Evolutionary conservation across 2,888 invertebrate genomes (phyloP), one percentile per base, ranked within the genome.

Genomic region (Cepaea hortensis): DNA sequence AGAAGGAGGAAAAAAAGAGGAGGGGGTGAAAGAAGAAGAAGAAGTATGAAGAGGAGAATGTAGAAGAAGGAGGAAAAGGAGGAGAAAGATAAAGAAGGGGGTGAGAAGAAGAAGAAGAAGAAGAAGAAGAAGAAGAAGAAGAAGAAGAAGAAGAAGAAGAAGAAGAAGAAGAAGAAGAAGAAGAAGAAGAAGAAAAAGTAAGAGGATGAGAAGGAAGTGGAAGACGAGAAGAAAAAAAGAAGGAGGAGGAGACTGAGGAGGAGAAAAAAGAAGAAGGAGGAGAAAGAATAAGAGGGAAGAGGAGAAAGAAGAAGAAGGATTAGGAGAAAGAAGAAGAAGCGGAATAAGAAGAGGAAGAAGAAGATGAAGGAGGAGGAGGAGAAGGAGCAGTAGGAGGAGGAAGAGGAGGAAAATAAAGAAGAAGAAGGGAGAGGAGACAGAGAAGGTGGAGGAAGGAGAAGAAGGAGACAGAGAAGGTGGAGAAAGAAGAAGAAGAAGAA

Each of bases 111-210:
- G 61, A 80, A 50, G 62, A 20, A 50, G 50, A 20, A 80, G 61
- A 80, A 61, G 61, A 61, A 80, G 55, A 80, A 61, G 18, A 61
- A 80, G 80, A 61, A 61, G 62, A 61, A 80, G 3, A 15, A n/a
- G 20, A n/a, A 20, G 72, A 72, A n/a, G 13, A n/a, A 23, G n/a
- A 72, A 46, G 48, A 7, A 62, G 62, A 5, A 68, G n/a, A 3
- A n/a, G n/a, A 7, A 70, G 46, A 70, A 81, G 81, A 81, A 70
- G 62, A 20, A 68, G 68, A 81, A 70, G 68, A 70, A 81, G 68
- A 81, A 70, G 62, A 70, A 81, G 81, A 81, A 62, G 68, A 46
- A 81, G 68, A 81, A 70, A 68, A 62, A 81, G 35, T 35, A 70
- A 81, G 68, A 81, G 61, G 61, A 46, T 3, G 62, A 62, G 62